Base-by-base conservation (phyloP, 2,888 invertebrate genomes). In the Athetis lepigone region DNA sequence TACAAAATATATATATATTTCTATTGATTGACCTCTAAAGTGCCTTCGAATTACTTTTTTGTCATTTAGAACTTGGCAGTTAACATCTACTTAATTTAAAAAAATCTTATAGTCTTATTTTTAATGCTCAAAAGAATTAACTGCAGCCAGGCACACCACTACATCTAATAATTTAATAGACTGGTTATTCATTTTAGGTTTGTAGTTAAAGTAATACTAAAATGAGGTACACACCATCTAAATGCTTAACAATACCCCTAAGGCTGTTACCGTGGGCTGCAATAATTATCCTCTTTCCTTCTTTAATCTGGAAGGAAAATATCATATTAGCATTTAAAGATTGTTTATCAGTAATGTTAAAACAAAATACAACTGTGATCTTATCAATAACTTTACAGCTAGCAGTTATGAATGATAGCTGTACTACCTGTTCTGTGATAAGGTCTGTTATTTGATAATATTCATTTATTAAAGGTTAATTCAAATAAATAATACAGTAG, bases 211-310 rank as follows among this genome's bases (percentile, higher is more conserved):
- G 7, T 2, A 6, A 25, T n/a, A 33, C 18, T 18, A 19, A 4
- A 8, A 33, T 0, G 6, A 8, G 8, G 5, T 70, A 67, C 96
- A 94, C 92, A 97, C 97, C 95, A 89, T 98, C 98, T 85, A 98
- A 96, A 92, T 98, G 97, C 90, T 98, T 98, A 1, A 98, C 97
- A 77, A 98, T 97, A 64, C 98, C 98, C 82, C 98, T 95, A 39
- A 98, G 96, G 85, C 98, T 98, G 89, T 98, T 98, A 47, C 98
- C 98, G 85, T 98, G 98, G 23, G 98, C 98, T 29, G 97, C 98
- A 84, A 98, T 97, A 51, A 98, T 95, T 55, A 98, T 96, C 27
- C 92, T 96, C 85, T 97, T 97, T 52, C 98, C 98, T 79, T 96
- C 97, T 85, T 97, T 97, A 72, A 98, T 96, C 94, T 98, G 96